Conservation (phyloP, 2,113 vertebrate genomes). For the Perca flavescens region DNA sequence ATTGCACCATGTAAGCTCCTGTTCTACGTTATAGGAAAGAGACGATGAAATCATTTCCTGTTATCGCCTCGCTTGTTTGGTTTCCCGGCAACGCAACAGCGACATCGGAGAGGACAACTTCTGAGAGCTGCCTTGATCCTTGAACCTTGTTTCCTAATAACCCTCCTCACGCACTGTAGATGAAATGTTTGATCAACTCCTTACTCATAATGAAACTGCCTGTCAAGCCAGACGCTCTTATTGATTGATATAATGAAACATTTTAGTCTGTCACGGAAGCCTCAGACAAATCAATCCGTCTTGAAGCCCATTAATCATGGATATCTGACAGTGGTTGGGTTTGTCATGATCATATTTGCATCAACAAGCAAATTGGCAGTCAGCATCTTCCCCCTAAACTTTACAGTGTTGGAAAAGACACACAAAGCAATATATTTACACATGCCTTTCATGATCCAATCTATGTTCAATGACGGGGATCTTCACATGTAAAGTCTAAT, state of each 20-base stretch:
- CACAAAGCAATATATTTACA: slow-evolving; percentile 30
- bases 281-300: slow-evolving; percentile 74
- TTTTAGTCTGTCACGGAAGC: slow-evolving; percentile 65
- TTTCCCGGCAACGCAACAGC: slow-evolving; percentile 70
- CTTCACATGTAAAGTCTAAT: slow-evolving; percentile 55
- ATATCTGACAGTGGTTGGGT: slow-evolving; percentile 54
- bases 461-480: slow-evolving; percentile 44
- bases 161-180: slow-evolving; percentile 53
- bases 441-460: slow-evolving; percentile 37
- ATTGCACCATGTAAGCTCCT: slow-evolving; percentile 31
- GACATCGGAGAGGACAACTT: slow-evolving; percentile 48
- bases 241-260: slow-evolving; percentile 77
- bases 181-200: slow-evolving; percentile 65
- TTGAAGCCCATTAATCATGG: slow-evolving; percentile 63
- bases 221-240: slow-evolving; percentile 60
- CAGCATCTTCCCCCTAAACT: slow-evolving; percentile 22
- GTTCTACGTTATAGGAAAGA: slow-evolving; percentile 49
- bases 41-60: slow-evolving; percentile 77
- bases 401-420: slow-evolving; percentile 16
- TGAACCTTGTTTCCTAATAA: slow-evolving; percentile 61
- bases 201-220: slow-evolving; percentile 59
- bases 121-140: slow-evolving; percentile 59
- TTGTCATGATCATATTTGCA: slow-evolving; percentile 62
- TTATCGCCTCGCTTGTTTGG: slow-evolving; percentile 65
- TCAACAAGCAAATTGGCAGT: slow-evolving; percentile 5